Base-by-base conservation (phyloP, 2,888 invertebrate genomes). In the Polydrusus tereticollis region DNA sequence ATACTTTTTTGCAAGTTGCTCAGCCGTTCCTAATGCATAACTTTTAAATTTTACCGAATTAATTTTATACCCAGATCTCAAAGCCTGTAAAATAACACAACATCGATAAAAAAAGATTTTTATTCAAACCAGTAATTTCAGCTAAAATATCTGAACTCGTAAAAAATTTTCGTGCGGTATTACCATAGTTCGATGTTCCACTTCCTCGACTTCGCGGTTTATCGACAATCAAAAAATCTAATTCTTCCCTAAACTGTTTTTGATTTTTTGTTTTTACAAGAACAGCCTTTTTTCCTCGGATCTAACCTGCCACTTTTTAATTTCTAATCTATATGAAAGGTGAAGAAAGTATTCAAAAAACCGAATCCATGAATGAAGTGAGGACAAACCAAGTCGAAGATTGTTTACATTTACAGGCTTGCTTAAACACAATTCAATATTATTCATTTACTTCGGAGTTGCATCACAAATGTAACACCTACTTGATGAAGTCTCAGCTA, bases 161-260 rank as follows among this genome's bases (percentile, higher is more conserved):
- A 60, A 74, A 74, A 33, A 74, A 72, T 57, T 47, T 62, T 47
- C 71, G 59, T 16, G 68, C 74, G 7, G 71, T 74, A 41, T 74
- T 74, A 14, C 74, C 64, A 38, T 72, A 68, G 43, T 67, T 74
- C 14, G 74, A 66, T 16, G 71, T 74, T 7, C 69, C 69, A 64
- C 63, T 64, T 50, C 63, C 63, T 58, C 57, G 58, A 67, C 21
- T 59, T 57, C 63, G 16, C 43, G 58, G 43, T 18, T 68, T 60
- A 38, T 50, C 50, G 2, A 62, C 29, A 12, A 43, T 43, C 12
- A 62, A 62, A n/a, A 62, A 62, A n/a, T n/a, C 62, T 10, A 62
- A 23, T 23, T 60, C 60, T 26, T 60, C 60, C 29, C 60, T 43
- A 68, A 68, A 68, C n/a, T 60, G n/a, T 10, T 59, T 45, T 47